These are phyloP conservation scores for Scomber colias DNA, from an alignment of 2,113 vertebrate species.

Conservation along the genomic window DNA sequence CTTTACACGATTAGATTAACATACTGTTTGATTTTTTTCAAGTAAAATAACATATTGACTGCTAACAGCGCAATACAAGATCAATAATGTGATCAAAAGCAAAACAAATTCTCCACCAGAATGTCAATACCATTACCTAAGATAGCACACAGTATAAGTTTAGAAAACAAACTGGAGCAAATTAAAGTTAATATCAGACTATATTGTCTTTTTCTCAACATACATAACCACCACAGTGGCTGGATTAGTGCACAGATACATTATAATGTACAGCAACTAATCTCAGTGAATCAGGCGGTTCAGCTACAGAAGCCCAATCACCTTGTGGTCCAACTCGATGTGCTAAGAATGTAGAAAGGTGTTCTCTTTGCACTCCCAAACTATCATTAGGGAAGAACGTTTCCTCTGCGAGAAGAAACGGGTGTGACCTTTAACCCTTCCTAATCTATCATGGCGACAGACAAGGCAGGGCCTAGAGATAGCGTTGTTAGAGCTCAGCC, in stretches of 20 bases:
- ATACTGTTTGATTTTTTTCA: too few species aligned
- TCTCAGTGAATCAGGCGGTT: background rate
- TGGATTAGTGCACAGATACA: too few species aligned
- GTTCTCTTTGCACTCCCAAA: slow-evolving; percentile 39
- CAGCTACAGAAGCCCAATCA: background rate
- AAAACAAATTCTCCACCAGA: too few species aligned
- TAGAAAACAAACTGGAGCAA: too few species aligned
- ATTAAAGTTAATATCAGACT: too few species aligned
- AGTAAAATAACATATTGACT: too few species aligned
- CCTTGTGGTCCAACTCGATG: slow-evolving; percentile 13
- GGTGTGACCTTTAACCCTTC: slow-evolving; percentile 83
- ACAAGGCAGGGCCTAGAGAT: slow-evolving; percentile 63
- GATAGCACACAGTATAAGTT: too few species aligned
- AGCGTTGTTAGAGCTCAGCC: slow-evolving; percentile 59
- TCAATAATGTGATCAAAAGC: too few species aligned
- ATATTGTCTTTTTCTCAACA: background rate
- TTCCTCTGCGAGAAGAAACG: slow-evolving; percentile 87
- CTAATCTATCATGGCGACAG: slow-evolving; percentile 84
- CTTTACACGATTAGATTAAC: background rate
- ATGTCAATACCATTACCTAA: too few species aligned
- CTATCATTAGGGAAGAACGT: slow-evolving; percentile 80
- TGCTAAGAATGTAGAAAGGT: slow-evolving; percentile 3
- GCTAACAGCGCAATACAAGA: too few species aligned
- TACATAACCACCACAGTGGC: background rate
- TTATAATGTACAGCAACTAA: background rate